Conservation (phyloP, 2,888 invertebrate species). For the Timema cristinae region DNA sequence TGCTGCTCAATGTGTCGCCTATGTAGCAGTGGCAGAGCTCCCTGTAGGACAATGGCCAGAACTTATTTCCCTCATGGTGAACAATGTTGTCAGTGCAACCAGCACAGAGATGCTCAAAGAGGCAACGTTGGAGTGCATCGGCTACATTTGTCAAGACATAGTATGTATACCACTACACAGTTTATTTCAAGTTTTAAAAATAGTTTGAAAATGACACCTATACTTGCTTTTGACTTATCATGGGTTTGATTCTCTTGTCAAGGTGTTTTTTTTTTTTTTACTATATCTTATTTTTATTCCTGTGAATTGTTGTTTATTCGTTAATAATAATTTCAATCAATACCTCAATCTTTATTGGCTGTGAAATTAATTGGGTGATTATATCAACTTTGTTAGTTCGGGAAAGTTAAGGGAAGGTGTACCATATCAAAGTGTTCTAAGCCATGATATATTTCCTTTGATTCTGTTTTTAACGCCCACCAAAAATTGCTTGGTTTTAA, state of each 20-base stretch:
- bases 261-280: too few relatives aligned
- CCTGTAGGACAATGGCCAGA: conserved; percentile 91
- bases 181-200: too few relatives aligned
- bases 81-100: conserved; percentile 81
- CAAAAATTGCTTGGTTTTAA: too few relatives aligned
- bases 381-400: too few relatives aligned
- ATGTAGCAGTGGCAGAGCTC: conserved; percentile 95
- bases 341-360: too few relatives aligned
- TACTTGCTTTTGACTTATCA: not conserved
- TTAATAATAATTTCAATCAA: not conserved
- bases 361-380: too few relatives aligned
- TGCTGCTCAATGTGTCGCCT: conserved; percentile 98
- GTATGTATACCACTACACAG: conserved; percentile 42
- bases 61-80: conserved; percentile 79
- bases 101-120: conserved; percentile 94
- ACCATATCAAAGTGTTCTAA: too few relatives aligned
- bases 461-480: too few relatives aligned
- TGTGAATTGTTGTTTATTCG: conserved; percentile 6
- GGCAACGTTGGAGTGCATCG: conserved; percentile 95
- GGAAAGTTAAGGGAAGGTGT: too few relatives aligned
- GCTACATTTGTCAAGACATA: conserved; percentile 98
- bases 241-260: not conserved
- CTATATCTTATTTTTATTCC: not conserved
- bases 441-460: too few relatives aligned
- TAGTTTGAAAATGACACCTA: too few relatives aligned